Evolutionary conservation across 2,888 invertebrate species (phyloP).

Genomic region (Brenthis daphne): DNA sequence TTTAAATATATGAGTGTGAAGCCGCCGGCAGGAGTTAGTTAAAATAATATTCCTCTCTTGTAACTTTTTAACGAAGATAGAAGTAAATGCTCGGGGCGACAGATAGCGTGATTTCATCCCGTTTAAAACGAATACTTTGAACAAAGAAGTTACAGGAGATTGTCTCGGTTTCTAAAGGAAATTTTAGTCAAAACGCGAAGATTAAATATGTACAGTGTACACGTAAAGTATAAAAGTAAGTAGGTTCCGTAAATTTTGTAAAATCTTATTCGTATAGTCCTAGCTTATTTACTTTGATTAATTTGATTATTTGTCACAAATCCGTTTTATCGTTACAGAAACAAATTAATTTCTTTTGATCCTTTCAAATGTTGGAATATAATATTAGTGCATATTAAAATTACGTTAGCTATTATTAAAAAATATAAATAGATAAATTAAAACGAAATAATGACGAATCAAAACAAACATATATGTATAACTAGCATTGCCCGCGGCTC

Average conservation of each 20-base stretch:
- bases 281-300: no score
- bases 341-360: no score
- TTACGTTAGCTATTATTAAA: no score
- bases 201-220: background rate
- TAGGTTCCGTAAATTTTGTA: no score
- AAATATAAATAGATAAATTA: no score
- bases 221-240: no score
- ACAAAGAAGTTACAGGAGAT: conserved; percentile 3
- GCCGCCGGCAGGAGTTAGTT: background rate
- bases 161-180: background rate
- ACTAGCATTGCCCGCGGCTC: no score
- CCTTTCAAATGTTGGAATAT: no score
- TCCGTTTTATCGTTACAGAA: background rate
- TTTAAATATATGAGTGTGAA: no score
- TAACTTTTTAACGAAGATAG: background rate
- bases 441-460: background rate
- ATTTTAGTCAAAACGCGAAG: background rate
- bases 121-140: conserved; percentile 8
- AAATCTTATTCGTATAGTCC: background rate
- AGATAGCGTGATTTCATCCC: background rate
- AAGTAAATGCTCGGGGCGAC: background rate
- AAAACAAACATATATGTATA: background rate
- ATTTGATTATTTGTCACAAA: background rate
- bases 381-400: no score
- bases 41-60: background rate